Evolutionary conservation across 1,140 invertebrate genomes (phyloP), one percentile per base, ranked within the genome.

Genomic region (Drosophila kohkoa): DNA sequence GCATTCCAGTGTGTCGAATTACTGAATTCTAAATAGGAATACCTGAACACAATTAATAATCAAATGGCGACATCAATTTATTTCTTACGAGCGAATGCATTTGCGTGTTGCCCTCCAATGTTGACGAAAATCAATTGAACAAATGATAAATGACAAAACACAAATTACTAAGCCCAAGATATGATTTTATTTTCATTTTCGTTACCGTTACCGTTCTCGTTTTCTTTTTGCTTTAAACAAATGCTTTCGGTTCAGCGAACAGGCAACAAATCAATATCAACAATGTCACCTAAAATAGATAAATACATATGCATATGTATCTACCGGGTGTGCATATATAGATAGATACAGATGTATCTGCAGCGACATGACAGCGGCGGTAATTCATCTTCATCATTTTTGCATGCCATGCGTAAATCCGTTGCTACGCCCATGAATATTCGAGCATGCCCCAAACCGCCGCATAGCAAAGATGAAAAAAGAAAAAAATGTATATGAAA

Each of bases 321-420:
- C 28, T 35, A 82, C 15, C 15, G 35, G 28, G 57, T 54, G 25
- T 38, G 28, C 32, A 13, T n/a, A n/a, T 46, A 11, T 46, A 41
- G 45, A 35, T 49, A 64, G 62, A 58, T 66, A 60, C 35, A 49
- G 45, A 32, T 58, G 55, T 59, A 67, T 59, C 63, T 66, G 48
- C 64, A 41, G 51, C 35, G 5, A 60, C 62, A 43, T 59, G 54
- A 58, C 75, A 78, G 79, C 78, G 54, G 38, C 64, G 30, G 82
- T 67, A 87, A 87, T 88, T 87, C 83, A 87, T 88, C 85, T 89
- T 88, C 83, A 89, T 88, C 85, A 88, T 83, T 89, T 87, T 74
- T 78, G 80, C 74, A 83, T 80, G 85, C 73, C 63, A 89, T 72
- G 80, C 83, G 81, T 88, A 83, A 89, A 88, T 81, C 77, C 85